Evolutionary conservation across 2,113 vertebrate genomes (phyloP).

Genomic region (Monopterus albus): DNA sequence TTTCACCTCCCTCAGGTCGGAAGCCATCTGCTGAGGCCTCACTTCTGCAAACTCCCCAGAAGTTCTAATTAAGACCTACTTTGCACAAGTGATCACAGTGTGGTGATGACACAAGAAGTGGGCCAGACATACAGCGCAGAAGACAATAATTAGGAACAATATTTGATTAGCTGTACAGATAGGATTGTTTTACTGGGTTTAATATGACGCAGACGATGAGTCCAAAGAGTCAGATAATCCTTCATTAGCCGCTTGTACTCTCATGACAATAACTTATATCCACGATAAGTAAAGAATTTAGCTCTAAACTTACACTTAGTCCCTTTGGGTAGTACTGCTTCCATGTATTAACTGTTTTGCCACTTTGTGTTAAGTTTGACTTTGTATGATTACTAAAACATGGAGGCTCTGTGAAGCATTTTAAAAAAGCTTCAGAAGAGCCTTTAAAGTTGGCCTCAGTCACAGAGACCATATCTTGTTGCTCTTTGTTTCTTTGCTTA

Average conservation of each 20-base stretch:
- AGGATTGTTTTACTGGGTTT: conserved; percentile 56
- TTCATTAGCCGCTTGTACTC: conserved; percentile 35
- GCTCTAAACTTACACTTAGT: conserved; percentile 20
- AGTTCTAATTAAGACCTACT: conserved; percentile 77
- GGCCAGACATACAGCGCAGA: conserved; percentile 48
- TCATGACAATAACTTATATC: conserved; percentile 21
- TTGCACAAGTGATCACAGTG: conserved; percentile 67
- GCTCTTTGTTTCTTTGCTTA: conserved; percentile 62
- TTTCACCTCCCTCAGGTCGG: conserved; percentile 66
- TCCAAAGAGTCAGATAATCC: conserved; percentile 58
- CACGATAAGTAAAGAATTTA: neutral
- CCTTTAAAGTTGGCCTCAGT: conserved; percentile 60
- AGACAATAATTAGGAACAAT: conserved; percentile 60
- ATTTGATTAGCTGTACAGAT: conserved; percentile 63
- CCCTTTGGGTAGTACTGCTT: conserved; percentile 10
- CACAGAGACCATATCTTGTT: conserved; percentile 42
- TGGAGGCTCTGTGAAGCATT: conserved; percentile 16
- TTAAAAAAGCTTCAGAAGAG: conserved; percentile 51
- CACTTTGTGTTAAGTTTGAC: conserved; percentile 33
- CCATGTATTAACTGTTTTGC: conserved; percentile 46
- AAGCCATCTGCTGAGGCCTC: conserved; percentile 62
- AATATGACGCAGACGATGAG: conserved; percentile 35
- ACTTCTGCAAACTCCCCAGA: conserved; percentile 51
- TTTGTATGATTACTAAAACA: conserved; percentile 47
- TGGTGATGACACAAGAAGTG: conserved; percentile 56